These are phyloP conservation scores for Plotosus lineatus DNA, from an alignment of 2,113 vertebrate species.

Conservation along the genomic window DNA sequence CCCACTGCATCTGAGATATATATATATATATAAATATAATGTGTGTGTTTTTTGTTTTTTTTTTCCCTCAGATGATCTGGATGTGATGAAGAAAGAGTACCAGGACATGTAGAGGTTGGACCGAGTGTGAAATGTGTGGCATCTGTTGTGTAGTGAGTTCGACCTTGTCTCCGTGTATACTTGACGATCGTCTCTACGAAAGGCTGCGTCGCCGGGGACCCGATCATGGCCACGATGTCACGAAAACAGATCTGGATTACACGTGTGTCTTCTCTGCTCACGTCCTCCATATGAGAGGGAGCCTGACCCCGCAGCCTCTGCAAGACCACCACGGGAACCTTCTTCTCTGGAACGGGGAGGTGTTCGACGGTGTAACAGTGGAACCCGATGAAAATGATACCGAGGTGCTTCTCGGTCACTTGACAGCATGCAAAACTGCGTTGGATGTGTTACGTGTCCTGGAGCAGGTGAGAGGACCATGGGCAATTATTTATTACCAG, in stretches of 20 bases:
- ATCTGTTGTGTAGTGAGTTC: conserved; percentile 84
- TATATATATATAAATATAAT: no score
- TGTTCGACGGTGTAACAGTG: conserved; percentile 81
- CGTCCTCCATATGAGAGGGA: conserved; percentile 87
- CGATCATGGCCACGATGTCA: conserved; percentile 69
- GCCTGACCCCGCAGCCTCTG: conserved; percentile 81
- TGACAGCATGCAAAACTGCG: conserved; percentile 72
- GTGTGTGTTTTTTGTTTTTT: no score
- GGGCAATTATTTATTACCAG: conserved; percentile 91
- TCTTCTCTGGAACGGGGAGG: conserved; percentile 93
- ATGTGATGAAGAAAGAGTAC: conserved; percentile 82
- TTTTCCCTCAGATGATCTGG: conserved; percentile 76
- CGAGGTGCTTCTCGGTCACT: conserved; percentile 69
- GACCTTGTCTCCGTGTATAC: conserved; percentile 42
- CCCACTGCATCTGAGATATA: no score
- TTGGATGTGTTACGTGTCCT: conserved; percentile 77
- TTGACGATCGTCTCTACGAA: conserved; percentile 60
- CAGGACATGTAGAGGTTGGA: conserved; percentile 77
- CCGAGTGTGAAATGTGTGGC: conserved; percentile 84
- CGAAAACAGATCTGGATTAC: conserved; percentile 61
- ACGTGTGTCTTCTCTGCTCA: conserved; percentile 88
- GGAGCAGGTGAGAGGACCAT: conserved; percentile 81
- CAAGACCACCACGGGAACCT: conserved; percentile 77
- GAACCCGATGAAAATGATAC: conserved; percentile 83
- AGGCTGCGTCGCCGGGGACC: conserved; percentile 82